Evolutionary conservation across 2,888 invertebrate species (phyloP).

Genomic region (Agonum fuliginosum): DNA sequence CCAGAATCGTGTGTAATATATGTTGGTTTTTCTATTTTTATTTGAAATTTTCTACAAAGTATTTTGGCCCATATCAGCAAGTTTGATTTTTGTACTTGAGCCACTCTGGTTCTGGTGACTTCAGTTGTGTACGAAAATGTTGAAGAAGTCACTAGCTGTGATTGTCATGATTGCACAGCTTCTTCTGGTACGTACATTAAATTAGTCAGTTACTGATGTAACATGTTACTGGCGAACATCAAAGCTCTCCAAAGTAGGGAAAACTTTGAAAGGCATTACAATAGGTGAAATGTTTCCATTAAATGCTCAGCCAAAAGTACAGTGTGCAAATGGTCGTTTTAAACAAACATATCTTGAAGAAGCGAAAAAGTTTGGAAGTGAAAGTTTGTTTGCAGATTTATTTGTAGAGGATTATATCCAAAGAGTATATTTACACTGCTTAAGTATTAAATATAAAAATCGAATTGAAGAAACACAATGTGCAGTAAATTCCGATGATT

Average conservation of each 20-base stretch:
- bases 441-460: background rate
- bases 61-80: too few species aligned
- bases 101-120: too few species aligned
- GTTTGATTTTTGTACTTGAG: too few species aligned
- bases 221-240: constrained; percentile 62
- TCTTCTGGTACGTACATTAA: constrained; percentile 33
- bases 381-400: background rate
- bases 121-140: constrained; percentile 58
- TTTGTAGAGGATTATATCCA: background rate
- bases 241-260: constrained; percentile 60
- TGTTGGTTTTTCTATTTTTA: too few species aligned
- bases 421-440: background rate
- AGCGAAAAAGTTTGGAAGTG: background rate
- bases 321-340: background rate
- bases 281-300: background rate
- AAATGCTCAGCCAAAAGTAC: background rate
- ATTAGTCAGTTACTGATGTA: constrained; percentile 59
- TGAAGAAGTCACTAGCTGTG: constrained; percentile 47
- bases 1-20: too few species aligned
- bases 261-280: constrained; percentile 47
- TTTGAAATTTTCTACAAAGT: too few species aligned
- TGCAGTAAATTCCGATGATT: background rate
- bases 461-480: background rate
- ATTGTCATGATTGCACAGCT: constrained; percentile 63
- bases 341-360: background rate